phyloP scores from a whole-genome alignment of 2,797 vertebrate species.

The Ptychobarbus kaznakovi region DNA sequence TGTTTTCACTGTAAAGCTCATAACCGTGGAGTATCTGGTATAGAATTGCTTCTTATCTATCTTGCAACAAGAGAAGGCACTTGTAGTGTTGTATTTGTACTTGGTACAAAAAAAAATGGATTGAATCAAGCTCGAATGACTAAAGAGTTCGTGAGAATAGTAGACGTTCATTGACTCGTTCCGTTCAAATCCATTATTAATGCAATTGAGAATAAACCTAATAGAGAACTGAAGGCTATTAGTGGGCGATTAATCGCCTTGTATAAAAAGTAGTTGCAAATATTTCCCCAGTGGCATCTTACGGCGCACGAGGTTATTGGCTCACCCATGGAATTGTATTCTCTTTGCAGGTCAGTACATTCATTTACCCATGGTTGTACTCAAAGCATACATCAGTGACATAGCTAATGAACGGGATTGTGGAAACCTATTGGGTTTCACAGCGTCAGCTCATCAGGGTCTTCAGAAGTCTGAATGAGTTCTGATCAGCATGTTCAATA shows the following conservation, averaged over 20 bases:
- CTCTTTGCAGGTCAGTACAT: conserved; percentile 36
- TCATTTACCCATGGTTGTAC: conserved; percentile 16
- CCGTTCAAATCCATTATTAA: conserved; percentile 45
- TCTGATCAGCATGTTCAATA: conserved; percentile 30
- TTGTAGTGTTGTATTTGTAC: not conserved
- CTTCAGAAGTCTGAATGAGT: conserved; percentile 18
- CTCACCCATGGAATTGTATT: not conserved
- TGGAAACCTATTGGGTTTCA: conserved; percentile 17
- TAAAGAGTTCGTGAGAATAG: not conserved
- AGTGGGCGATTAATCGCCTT: conserved; percentile 21
- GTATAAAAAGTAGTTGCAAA: conserved; percentile 37
- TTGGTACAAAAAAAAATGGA: not conserved
- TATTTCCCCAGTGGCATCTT: conserved; percentile 52
- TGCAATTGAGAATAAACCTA: conserved; percentile 36
- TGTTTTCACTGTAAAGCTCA: conserved; percentile 3
- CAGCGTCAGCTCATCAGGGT: not conserved
- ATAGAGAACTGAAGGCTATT: conserved; percentile 37
- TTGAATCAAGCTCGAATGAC: not conserved
- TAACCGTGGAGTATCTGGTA: not conserved
- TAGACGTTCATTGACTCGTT: not conserved
- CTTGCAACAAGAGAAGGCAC: not conserved
- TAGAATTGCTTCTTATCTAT: not conserved
- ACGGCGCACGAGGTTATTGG: conserved; percentile 11
- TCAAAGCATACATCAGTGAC: conserved; percentile 12
- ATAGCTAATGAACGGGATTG: conserved; percentile 14